Evolutionary conservation across 2,797 vertebrate genomes (phyloP), one percentile per base, ranked within the genome.

Genomic region (Podarcis siculus): DNA sequence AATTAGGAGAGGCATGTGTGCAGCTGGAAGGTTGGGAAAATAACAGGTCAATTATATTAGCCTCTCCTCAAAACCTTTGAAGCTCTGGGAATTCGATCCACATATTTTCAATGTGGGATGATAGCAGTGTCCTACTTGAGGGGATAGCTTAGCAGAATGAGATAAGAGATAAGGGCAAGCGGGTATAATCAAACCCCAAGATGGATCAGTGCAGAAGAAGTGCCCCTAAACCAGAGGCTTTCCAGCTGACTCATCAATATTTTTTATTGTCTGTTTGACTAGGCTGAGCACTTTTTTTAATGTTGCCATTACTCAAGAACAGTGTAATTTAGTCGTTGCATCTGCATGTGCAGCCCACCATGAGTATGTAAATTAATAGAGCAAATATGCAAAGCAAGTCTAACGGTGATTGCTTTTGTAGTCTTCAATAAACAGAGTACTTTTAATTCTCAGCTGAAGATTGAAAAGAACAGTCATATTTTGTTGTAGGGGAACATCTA

Each of bases 341-440:
- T 92, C 89, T 90, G 90, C 88, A 86, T 91, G 88, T 4, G 73
- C 95, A 89, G 75, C 89, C 93, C 87, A 92, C 91, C 83, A 75
- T 69, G 78, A 89, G 86, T 94, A 72, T 94, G 94, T 76, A 95
- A 96, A 96, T 96, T 95, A 95, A 95, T 92, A 95, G 92, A 91
- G 89, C 23, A 83, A 95, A 92, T 95, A 95, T 95, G 95, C 92
- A 96, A 95, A 96, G 93, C 89, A 94, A 91, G 86, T 72, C 91
- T 83, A 95, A 92, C 90, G 92, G 89, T 76, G 95, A 95, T 96
- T 96, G 95, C 93, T 95, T 96, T 92, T 96, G 90, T 94, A 93
- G 95, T 94, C 89, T 92, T 94, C 73, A 77, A 21, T 83, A 95
- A 95, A 92, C 85, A 88, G 94, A 95, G 93, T 94, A 89, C 91